Evolutionary conservation across 2,797 vertebrate species (phyloP).

Genomic region (Trichosurus vulpecula): DNA sequence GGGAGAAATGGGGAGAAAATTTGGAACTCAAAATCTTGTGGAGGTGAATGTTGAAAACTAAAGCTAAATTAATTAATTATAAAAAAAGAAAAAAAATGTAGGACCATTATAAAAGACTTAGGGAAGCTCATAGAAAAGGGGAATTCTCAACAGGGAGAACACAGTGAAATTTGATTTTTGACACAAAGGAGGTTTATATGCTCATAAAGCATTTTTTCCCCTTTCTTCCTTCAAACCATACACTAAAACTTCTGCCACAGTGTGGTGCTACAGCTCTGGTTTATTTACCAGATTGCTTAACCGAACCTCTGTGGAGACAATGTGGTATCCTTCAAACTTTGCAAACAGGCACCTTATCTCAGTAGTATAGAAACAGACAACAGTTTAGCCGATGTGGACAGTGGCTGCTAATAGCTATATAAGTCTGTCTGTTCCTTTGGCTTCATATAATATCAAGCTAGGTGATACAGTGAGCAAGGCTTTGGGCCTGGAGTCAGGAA

Average conservation of each 20-base stretch:
- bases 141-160: neutral
- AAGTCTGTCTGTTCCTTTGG: neutral
- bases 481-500: neutral
- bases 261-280: constrained; percentile 67
- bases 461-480: neutral
- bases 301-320: constrained; percentile 20
- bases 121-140: neutral
- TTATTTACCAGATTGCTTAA: constrained; percentile 32
- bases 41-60: no score
- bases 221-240: neutral
- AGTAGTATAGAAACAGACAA: neutral
- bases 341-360: neutral
- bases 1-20: no score
- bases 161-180: constrained; percentile 35
- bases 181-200: constrained; percentile 29
- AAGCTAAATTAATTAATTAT: no score
- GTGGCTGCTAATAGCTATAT: neutral
- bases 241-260: constrained; percentile 65
- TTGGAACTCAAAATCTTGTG: no score
- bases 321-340: constrained; percentile 2
- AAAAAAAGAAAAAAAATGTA: neutral
- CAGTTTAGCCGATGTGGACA: neutral
- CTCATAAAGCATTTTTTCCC: neutral
- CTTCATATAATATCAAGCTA: neutral
- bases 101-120: neutral